Percentiles rank a stretch among this genome's conserved stretches.
Conservation (phyloP, 2,797 vertebrate species). For the Peromyscus attwateri region DNA sequence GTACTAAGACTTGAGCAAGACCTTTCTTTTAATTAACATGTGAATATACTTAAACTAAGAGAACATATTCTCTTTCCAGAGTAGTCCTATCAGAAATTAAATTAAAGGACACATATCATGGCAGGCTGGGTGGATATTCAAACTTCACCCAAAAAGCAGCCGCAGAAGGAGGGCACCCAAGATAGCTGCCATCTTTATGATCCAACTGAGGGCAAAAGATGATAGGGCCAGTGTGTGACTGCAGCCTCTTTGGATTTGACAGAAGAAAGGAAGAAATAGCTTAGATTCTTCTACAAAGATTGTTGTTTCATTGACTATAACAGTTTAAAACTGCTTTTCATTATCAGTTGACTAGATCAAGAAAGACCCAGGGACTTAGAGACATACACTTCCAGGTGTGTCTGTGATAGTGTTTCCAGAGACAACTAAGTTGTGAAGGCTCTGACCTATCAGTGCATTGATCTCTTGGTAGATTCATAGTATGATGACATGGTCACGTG, state of each 20-base stretch:
- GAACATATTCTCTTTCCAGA: background rate
- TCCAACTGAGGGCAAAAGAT: background rate
- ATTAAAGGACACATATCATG: background rate
- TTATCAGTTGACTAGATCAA: background rate
- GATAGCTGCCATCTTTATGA: background rate
- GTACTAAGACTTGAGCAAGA: constrained; percentile 23
- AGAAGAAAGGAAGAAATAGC: constrained; percentile 23
- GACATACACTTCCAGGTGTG: background rate
- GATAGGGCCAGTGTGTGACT: background rate
- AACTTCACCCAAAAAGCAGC: constrained; percentile 8
- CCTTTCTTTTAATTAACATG: constrained; percentile 31
- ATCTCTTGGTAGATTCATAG: background rate
- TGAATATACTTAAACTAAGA: constrained; percentile 19
- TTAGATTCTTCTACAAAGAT: constrained; percentile 57
- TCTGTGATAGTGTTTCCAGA: background rate
- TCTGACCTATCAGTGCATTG: background rate
- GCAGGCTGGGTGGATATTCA: background rate
- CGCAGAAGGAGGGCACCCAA: constrained; percentile 6
- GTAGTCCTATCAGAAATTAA: constrained; percentile 15
- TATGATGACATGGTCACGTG: too few relatives aligned
- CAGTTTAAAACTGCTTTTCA: background rate
- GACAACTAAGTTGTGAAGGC: background rate
- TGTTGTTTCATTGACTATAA: constrained; percentile 39
- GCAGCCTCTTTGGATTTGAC: background rate
- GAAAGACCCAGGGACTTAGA: background rate